Percentiles rank a stretch among this genome's conserved stretches.
Evolutionary conservation across 2,888 invertebrate genomes (phyloP).

Genomic region (Nomada goodeniana): DNA sequence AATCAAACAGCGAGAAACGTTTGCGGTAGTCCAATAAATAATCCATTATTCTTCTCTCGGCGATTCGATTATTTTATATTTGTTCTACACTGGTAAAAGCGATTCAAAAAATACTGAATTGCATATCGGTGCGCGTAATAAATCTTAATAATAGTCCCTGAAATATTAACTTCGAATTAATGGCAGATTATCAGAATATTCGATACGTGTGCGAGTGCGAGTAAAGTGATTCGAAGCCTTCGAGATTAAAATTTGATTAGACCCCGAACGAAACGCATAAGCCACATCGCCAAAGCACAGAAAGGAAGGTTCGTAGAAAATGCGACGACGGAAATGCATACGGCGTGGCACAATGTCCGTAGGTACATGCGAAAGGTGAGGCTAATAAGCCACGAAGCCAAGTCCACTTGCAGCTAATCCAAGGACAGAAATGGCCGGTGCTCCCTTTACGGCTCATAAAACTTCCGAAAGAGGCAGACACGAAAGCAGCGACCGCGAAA

Average conservation of each 20-base stretch:
- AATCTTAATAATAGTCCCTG: too few species aligned
- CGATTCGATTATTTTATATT: too few species aligned
- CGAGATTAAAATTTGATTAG: background rate
- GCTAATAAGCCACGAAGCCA: slow-evolving; percentile 75
- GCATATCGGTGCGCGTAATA: too few species aligned
- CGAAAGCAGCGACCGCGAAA: slow-evolving; percentile 69
- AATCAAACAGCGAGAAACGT: too few species aligned
- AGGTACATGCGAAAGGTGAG: slow-evolving; percentile 53
- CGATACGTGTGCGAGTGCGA: too few species aligned
- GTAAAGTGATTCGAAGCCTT: too few species aligned
- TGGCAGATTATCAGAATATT: too few species aligned
- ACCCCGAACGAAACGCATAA: background rate
- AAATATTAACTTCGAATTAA: too few species aligned
- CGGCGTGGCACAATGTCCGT: slow-evolving; percentile 21
- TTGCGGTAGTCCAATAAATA: too few species aligned
- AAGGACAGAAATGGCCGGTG: slow-evolving; percentile 56
- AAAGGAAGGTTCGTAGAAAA: background rate
- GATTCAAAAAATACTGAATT: too few species aligned
- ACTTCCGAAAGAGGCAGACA: slow-evolving; percentile 74
- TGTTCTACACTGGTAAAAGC: too few species aligned
- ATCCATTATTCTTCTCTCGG: too few species aligned
- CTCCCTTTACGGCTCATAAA: slow-evolving; percentile 81
- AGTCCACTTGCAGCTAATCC: slow-evolving; percentile 60
- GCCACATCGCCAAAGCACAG: background rate
- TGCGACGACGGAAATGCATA: background rate